A percentile compares a stretch with the other conserved stretches of the same genome.
phyloP scores from a whole-genome alignment of 23 tunicate genomes.

The Diplosoma virens region DNA sequence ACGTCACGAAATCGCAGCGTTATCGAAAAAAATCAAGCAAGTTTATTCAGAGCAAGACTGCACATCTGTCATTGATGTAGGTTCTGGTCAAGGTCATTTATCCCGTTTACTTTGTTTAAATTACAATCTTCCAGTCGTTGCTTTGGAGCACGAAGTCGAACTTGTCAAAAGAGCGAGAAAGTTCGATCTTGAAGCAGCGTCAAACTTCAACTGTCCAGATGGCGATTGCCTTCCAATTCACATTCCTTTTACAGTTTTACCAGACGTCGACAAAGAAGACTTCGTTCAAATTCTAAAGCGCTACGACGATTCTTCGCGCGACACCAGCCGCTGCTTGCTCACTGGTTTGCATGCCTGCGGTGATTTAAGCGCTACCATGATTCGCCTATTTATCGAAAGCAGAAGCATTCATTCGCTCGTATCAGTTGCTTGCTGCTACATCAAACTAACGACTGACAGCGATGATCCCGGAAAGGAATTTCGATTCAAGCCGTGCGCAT shows the following conservation, averaged over 20 bases:
- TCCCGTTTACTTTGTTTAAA: conserved; percentile 55
- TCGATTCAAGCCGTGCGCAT: neutral
- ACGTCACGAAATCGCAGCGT: conserved; percentile 55
- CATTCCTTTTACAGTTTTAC: neutral
- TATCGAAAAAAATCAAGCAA: conserved; percentile 31
- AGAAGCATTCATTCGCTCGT: conserved; percentile 37
- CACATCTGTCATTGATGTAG: conserved; percentile 53
- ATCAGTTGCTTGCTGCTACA: conserved; percentile 91
- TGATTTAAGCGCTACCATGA: conserved; percentile 88
- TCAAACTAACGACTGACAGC: conserved; percentile 48
- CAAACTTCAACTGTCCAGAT: neutral
- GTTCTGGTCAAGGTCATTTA: conserved; percentile 89
- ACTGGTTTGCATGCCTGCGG: conserved; percentile 95
- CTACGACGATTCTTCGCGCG: neutral
- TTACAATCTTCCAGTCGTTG: conserved; percentile 39
- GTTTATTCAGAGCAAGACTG: neutral
- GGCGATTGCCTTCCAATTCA: neutral
- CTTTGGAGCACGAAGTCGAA: conserved; percentile 35
- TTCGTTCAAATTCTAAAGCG: neutral
- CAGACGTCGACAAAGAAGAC: neutral
- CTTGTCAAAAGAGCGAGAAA: conserved; percentile 29
- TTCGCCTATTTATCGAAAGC: conserved; percentile 50
- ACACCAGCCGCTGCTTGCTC: conserved; percentile 5
- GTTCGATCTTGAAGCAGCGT: conserved; percentile 35
- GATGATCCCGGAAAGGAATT: neutral